Conservation (phyloP, 2,888 invertebrate species). For the Schrankia costaestrigalis region DNA sequence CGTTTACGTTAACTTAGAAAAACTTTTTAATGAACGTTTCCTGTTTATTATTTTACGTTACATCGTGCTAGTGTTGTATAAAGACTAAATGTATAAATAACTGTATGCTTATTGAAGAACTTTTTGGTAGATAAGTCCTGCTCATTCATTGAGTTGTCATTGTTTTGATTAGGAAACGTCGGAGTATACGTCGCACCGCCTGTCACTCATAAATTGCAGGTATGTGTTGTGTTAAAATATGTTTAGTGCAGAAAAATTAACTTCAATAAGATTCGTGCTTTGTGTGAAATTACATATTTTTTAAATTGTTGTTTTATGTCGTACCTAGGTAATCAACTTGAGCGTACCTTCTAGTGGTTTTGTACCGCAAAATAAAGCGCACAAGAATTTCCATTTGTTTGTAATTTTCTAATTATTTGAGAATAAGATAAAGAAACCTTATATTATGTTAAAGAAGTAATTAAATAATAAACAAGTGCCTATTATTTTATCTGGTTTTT, state of each 20-base stretch:
- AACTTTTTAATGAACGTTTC: constrained; percentile 47
- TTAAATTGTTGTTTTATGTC: constrained; percentile 13
- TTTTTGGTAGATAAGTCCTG: constrained; percentile 34
- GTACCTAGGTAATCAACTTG: constrained; percentile 31
- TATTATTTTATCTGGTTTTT: no score
- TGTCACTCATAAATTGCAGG: constrained; percentile 59
- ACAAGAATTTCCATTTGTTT: constrained; percentile 40
- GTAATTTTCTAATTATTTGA: constrained; percentile 8
- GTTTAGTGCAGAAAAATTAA: constrained; percentile 17
- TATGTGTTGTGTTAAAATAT: constrained; percentile 50
- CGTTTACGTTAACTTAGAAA: constrained; percentile 58
- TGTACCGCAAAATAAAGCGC: constrained; percentile 42
- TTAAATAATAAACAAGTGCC: no score
- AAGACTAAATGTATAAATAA: constrained; percentile 21
- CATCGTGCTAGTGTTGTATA: constrained; percentile 42
- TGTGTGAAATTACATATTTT: constrained; percentile 9
- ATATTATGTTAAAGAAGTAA: no score
- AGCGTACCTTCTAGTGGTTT: constrained; percentile 40
- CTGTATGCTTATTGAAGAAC: constrained; percentile 24
- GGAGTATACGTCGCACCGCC: constrained; percentile 41
- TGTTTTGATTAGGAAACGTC: constrained; percentile 65
- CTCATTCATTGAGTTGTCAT: constrained; percentile 51
- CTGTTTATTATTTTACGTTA: constrained; percentile 14
- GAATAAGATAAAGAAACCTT: no score
- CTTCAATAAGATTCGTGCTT: constrained; percentile 7